Conservation (phyloP, 2,797 vertebrate species). For the Peromyscus nudipes region DNA sequence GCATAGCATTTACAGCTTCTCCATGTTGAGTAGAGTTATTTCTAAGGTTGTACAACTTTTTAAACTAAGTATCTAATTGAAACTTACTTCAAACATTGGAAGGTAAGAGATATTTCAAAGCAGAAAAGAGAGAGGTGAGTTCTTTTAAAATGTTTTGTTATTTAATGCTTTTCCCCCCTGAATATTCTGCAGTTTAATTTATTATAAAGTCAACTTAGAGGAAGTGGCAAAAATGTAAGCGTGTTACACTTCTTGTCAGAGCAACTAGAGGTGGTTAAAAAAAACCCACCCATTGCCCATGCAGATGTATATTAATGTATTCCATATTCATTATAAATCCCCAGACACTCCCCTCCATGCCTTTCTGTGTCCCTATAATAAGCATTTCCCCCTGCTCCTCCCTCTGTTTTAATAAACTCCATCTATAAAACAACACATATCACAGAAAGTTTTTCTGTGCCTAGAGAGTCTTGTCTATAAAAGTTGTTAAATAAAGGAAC, state of each 20-base stretch:
- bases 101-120: constrained; percentile 48
- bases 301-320: constrained; percentile 66
- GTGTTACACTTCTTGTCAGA: constrained; percentile 38
- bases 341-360: constrained; percentile 24
- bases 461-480: constrained; percentile 50
- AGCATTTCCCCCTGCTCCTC: background rate
- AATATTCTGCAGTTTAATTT: constrained; percentile 22
- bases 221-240: constrained; percentile 31
- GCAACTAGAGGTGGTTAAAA: constrained; percentile 16
- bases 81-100: constrained; percentile 50
- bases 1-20: constrained; percentile 29
- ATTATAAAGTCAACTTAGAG: constrained; percentile 50
- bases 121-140: constrained; percentile 42
- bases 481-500: constrained; percentile 71
- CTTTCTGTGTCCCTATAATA: constrained; percentile 33
- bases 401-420: constrained; percentile 59
- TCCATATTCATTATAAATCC: constrained; percentile 79
- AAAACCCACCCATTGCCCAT: constrained; percentile 41
- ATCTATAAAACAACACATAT: background rate
- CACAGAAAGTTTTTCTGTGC: constrained; percentile 54
- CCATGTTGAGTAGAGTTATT: constrained; percentile 49
- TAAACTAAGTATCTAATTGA: constrained; percentile 38
- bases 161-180: constrained; percentile 47
- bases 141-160: background rate
- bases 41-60: constrained; percentile 66